Conservation (phyloP, 2,113 vertebrate species). For the Eudyptes chrysolophus region DNA sequence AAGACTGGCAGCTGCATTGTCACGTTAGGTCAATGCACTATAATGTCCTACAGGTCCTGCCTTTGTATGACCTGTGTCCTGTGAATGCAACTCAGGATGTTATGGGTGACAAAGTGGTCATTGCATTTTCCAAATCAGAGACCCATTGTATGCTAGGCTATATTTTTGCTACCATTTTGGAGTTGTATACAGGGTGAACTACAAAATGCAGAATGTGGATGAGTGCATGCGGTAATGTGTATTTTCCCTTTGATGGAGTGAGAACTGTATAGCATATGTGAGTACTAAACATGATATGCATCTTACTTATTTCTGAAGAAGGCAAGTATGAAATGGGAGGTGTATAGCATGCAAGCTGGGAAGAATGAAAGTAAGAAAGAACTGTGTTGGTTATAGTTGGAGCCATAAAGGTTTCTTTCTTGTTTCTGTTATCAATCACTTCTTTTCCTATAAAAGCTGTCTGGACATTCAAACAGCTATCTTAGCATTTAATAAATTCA, state of each 20-base stretch:
- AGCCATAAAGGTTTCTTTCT: background rate
- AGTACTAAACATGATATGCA: background rate
- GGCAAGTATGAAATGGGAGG: background rate
- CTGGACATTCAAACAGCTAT: background rate
- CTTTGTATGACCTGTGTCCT: background rate
- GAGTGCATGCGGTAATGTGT: background rate
- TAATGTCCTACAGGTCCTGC: background rate
- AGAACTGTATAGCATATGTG: background rate
- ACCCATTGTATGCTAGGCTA: no score
- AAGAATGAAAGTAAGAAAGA: background rate
- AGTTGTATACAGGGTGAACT: background rate
- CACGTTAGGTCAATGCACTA: background rate
- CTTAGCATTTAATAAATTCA: background rate
- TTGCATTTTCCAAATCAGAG: background rate
- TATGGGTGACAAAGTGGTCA: background rate
- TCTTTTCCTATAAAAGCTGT: background rate
- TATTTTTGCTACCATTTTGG: background rate
- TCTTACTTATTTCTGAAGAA: background rate
- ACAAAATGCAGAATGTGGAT: background rate
- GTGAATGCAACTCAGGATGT: fast-evolving
- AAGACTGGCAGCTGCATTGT: background rate
- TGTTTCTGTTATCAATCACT: background rate
- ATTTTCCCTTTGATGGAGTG: background rate
- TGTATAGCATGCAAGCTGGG: background rate
- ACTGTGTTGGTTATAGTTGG: background rate